Base-by-base conservation (phyloP, 2,797 vertebrate genomes). In the Passerculus sandwichensis region DNA sequence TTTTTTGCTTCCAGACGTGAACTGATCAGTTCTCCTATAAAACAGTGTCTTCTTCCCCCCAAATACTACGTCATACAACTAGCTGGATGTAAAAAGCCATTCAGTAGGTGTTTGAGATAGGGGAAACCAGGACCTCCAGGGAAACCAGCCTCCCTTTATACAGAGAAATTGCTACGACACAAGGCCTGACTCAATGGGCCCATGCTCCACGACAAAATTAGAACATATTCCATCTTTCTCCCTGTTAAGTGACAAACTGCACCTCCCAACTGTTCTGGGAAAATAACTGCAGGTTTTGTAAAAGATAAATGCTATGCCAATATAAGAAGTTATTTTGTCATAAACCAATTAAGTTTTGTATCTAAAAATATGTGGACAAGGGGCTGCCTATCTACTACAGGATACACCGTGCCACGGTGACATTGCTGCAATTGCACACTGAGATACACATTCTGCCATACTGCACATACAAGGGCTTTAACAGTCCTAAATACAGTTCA, bases 351-450 rank as follows among this genome's bases (percentile, higher is more conserved):
- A 53, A n/a, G 15, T 70, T 96, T 62, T 76, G 10, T 13, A 40
- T 22, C 32, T 89, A 70, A 87, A 90, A 79, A 60, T 27, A 65
- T 0, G 3, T 3, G 17, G 42, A 38, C 44, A 12, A 67, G 11
- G 21, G 44, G 50, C n/a, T 85, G 44, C 54, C n/a, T 50, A 32
- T 45, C 34, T 87, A 25, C 53, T 60, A 47, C 20, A 69, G 47
- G n/a, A 54, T 22, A 65, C 0, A 0, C 23, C 23, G 14, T 14
- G 34, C 32, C 54, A 53, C 1, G 1, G 45, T 10, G 45, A 47
- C 36, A 0, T 8, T 48, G 59, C 72, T 80, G 53, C 45, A 87
- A 90, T 83, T 10, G 59, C 51, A 88, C 60, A 51, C 26, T 25
- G 16, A 85, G 69, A 59, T 54, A 30, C 4, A 26, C 25, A 53